These are phyloP conservation scores for Calliopsis andreniformis DNA, from an alignment of 1,140 invertebrate species.

Conservation along the genomic window DNA sequence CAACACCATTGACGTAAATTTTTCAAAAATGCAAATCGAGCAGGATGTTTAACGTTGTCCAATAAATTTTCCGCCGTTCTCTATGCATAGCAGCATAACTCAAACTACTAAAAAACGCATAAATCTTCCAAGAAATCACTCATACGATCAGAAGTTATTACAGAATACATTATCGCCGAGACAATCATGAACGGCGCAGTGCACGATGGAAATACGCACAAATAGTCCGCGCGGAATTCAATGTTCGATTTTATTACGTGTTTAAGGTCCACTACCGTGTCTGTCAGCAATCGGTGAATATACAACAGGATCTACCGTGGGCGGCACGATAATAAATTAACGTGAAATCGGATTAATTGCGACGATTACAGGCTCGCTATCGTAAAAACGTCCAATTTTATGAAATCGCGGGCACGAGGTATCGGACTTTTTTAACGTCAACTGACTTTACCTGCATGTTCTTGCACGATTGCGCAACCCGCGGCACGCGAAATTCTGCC, in stretches of 20 bases:
- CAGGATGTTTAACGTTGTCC: no score
- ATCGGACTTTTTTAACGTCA: constrained; percentile 32
- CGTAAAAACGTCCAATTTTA: not conserved
- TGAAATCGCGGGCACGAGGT: constrained; percentile 15
- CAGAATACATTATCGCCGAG: no score
- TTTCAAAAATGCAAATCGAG: no score
- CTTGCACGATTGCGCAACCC: constrained; percentile 25
- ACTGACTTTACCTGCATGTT: constrained; percentile 19
- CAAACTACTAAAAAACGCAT: no score
- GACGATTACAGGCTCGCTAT: not conserved
- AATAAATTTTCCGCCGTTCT: no score
- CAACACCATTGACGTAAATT: no score
- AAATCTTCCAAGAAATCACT: no score
- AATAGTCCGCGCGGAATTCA: not conserved
- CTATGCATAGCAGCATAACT: no score
- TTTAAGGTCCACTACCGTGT: not conserved
- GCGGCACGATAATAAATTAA: not conserved
- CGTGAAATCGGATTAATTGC: not conserved
- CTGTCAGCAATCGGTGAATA: not conserved
- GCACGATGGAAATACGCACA: not conserved
- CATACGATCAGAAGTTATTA: no score
- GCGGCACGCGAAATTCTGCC: constrained; percentile 39
- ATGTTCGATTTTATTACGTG: constrained; percentile 3
- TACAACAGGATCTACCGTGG: not conserved
- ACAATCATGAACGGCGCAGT: no score